Percentiles rank a stretch among this genome's conserved stretches.
These are phyloP conservation scores for Limnephilus marmoratus DNA, from an alignment of 2,888 invertebrate genomes.

Conservation along the genomic window DNA sequence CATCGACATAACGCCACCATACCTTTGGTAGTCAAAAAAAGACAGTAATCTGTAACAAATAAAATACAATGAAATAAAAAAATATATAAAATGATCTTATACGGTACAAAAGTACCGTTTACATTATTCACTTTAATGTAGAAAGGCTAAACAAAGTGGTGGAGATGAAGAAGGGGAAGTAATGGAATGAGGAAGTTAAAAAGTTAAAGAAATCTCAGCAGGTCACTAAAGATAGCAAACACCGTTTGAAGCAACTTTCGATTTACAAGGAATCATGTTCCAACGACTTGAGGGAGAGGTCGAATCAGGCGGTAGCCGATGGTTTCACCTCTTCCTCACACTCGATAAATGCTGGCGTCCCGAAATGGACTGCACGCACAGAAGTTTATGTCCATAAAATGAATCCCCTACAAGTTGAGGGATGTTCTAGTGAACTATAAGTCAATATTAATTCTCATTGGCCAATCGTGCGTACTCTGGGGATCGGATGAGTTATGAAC, in stretches of 20 bases:
- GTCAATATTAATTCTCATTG: not conserved
- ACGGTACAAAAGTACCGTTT: not conserved
- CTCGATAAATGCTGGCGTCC: no score
- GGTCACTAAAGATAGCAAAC: not conserved
- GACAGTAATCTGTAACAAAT: no score
- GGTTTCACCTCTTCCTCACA: no score
- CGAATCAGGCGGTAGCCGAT: no score
- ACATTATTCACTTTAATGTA: no score
- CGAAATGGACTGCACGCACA: no score
- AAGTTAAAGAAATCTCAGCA: not conserved
- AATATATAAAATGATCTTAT: not conserved
- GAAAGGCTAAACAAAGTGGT: not conserved
- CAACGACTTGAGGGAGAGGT: no score
- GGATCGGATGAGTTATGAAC: not conserved
- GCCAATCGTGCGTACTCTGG: not conserved
- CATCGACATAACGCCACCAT: no score
- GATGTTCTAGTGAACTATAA: not conserved
- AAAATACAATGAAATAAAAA: no score
- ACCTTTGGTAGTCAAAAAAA: no score
- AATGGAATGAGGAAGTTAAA: not conserved
- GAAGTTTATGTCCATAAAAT: no score
- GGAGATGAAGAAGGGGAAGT: not conserved
- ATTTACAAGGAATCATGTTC: not conserved
- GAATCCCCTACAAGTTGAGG: not conserved
- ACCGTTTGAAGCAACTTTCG: not conserved